Base-by-base conservation (phyloP, 2,113 vertebrate species). In the Eulemur rufifrons region DNA sequence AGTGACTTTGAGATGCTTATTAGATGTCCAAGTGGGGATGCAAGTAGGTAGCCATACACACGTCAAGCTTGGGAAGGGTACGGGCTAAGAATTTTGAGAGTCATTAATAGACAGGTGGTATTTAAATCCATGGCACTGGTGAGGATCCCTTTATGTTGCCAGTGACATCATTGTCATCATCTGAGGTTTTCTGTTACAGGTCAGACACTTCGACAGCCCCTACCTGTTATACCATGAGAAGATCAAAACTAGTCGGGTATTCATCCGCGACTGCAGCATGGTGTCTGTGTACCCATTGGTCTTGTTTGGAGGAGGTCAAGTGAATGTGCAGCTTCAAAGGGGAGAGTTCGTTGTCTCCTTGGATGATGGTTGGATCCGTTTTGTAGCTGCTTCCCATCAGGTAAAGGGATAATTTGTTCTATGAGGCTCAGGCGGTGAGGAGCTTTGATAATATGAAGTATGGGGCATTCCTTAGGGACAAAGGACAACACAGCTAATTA, bases 191-290 rank as follows among this genome's bases (percentile, higher is more conserved):
- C 1, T 84, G 8, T 97, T 98, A 21, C 98, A 99, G 99, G 99
- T 98, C 1, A 99, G 99, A 78, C 98, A 99, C 93, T 99, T 99
- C 14, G 98, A 99, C 95, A 99, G 99, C 96, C 99, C 99, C 3
- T 99, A 99, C 98, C 98, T 99, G 97, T 99, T 99, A 74, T 99
- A 99, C 97, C 99, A 99, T 0, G 99, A 99, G 99, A 99, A 99
- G 96, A 99, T 99, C 98, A 99, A 99, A 98, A 99, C 99, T 0
- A 99, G 99, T 85, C 99, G 99, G 0, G 98, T 99, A 73, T 99
- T 99, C 98, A 99, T 99, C 97, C 98, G 99, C 8, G 99, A 99
- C 98, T 99, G 99, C 99, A 99, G 99, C 98, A 99, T 99, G 99
- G 99, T 99, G 95, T 99, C 99, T 0, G 99, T 99, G 59, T 99